Evolutionary conservation across 2,797 vertebrate species (phyloP), one percentile per base, ranked within the genome.

Genomic region (Eleutherodactylus coqui): DNA sequence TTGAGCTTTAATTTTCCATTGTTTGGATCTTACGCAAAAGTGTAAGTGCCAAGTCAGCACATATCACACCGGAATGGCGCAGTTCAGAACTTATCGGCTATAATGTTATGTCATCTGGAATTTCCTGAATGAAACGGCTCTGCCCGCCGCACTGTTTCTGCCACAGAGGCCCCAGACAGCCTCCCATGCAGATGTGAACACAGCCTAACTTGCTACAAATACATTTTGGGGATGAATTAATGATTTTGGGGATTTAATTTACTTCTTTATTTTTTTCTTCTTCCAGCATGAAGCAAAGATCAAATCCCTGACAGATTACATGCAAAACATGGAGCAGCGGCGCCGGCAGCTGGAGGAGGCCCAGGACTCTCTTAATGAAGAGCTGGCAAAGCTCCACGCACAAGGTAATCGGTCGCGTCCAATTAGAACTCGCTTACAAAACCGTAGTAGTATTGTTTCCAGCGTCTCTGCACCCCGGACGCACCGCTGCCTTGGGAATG

Each of bases 241-340:
- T 64, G 6, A 32, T 1, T 32, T 32, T 64, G 13, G 13, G 32
- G 60, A 14, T 67, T 36, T 58, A 17, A 34, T 47, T 79, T 9
- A 45, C 43, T n/a, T 75, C 55, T 83, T 36, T 0, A 19, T 21
- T 70, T 34, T 67, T 60, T 2, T 83, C 17, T 51, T 82, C 90
- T 82, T 75, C 43, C 86, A 99, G 97, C 96, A 97, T 0, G 96
- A 97, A 90, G 96, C 96, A 1, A 99, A 98, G 94, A 95, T 96
- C 85, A 95, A 91, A 47, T 97, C 97, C 79, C 93, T 98, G 88
- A 96, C 94, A 0, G 96, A 97, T 84, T 97, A 98, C 91, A 96
- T 97, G 93, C 97, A 97, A 89, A 97, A 95, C 86, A 92, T 97
- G 93, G 97, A 98, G 86, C 97, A 97, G 89, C 96, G 96, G 93